Evolutionary conservation across 2,113 vertebrate species (phyloP).

Genomic region (Jacana jacana): DNA sequence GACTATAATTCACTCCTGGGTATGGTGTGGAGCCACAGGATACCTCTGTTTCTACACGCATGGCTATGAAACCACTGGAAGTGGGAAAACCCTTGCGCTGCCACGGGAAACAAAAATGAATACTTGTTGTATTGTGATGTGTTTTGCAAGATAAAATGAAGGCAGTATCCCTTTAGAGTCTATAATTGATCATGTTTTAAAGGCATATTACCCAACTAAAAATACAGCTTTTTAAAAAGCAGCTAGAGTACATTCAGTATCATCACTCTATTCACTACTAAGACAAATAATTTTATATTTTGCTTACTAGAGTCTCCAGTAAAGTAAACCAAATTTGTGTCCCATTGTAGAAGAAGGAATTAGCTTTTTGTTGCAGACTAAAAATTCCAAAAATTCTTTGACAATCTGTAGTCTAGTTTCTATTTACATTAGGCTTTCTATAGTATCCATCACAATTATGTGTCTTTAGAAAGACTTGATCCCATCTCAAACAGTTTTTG

Average conservation of each 20-base stretch:
- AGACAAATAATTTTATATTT: neutral
- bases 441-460: neutral
- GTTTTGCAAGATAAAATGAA: neutral
- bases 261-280: neutral
- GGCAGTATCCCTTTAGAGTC: neutral
- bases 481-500: conserved; percentile 12
- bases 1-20: neutral
- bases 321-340: neutral
- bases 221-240: neutral
- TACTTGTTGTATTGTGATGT: neutral
- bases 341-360: neutral
- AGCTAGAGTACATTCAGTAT: neutral
- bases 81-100: neutral
- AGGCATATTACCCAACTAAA: neutral
- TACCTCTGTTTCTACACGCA: neutral
- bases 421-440: conserved; percentile 23
- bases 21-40: neutral
- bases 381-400: conserved; percentile 2
- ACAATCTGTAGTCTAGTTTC: neutral
- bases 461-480: neutral
- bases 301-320: neutral
- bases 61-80: neutral
- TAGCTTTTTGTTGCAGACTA: neutral
- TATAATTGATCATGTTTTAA: neutral
- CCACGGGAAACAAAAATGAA: neutral